A percentile compares a stretch with the other conserved stretches of the same genome.
Conservation (phyloP, 2,113 vertebrate species). For the Ptilonorhynchus violaceus region DNA sequence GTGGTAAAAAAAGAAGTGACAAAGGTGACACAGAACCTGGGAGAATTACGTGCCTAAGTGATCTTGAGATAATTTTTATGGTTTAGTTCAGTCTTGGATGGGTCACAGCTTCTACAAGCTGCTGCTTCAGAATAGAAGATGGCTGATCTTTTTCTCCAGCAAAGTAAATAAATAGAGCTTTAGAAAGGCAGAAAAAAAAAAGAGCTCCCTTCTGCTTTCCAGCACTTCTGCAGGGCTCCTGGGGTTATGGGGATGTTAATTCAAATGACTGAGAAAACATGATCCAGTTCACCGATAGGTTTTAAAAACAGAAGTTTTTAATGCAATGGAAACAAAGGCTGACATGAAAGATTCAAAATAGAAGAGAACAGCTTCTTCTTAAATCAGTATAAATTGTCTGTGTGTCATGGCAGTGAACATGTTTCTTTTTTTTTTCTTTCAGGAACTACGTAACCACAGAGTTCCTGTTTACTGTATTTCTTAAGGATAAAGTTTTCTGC, state of each 20-base stretch:
- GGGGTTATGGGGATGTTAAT: neutral
- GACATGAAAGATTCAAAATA: constrained; percentile 11
- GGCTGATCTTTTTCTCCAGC: constrained; percentile 11
- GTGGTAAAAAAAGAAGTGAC: neutral
- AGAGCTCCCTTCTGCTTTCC: neutral
- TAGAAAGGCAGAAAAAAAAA: neutral
- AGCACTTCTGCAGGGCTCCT: neutral
- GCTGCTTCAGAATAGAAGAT: constrained; percentile 47
- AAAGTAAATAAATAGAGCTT: constrained; percentile 45
- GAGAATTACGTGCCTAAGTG: neutral
- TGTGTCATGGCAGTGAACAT: constrained; percentile 41
- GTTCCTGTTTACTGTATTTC: constrained; percentile 79
- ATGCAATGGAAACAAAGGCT: constrained; percentile 41
- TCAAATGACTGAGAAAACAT: constrained; percentile 34
- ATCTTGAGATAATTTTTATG: neutral
- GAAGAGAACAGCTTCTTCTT: constrained; percentile 41
- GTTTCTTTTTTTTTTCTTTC: constrained; percentile 44
- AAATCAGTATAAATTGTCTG: constrained; percentile 50
- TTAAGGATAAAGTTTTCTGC: constrained; percentile 76
- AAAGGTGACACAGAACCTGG: neutral
- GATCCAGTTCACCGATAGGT: neutral
- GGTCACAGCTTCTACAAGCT: neutral
- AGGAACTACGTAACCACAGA: constrained; percentile 72
- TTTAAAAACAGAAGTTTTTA: constrained; percentile 7
- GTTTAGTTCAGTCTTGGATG: neutral